Evolutionary conservation across 1,140 invertebrate genomes (phyloP), one percentile per base, ranked within the genome.

Genomic region (Gryllus bimaculatus): DNA sequence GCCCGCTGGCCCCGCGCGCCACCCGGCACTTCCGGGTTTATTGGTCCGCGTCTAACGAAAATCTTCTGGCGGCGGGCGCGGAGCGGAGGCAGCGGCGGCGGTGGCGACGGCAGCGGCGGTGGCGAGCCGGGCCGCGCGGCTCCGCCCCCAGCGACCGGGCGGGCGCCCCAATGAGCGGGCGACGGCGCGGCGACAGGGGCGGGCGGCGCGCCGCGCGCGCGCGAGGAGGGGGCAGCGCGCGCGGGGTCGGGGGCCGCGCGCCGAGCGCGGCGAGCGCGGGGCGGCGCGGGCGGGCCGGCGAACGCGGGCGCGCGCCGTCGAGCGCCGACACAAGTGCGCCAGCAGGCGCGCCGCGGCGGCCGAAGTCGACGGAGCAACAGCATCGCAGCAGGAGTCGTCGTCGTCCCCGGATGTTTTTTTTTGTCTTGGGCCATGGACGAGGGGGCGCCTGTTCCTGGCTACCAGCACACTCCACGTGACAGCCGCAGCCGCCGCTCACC

Each of bases 381-480:
- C 54, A 66, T 1, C 48, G 26, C 20, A 47, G 73, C 47, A 47
- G 8, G 74, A 47, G 21, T 15, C 47, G 78, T 48, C 48, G 48
- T 21, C 78, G 78, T 18, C 13, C 73, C 78, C n/a, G n/a, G 79
- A 83, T 83, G 82, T n/a, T n/a, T n/a, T n/a, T n/a, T n/a, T n/a
- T n/a, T 83, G 82, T 82, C 48, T 83, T n/a, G n/a, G 66, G 82
- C 81, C 48, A 83, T 83, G 82, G 81, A 83, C 79, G 82, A 83
- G 66, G 74, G 76, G 66, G 80, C 82, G 80, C 80, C 80, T 82
- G 78, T 76, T 82, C 54, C 79, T 83, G 74, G 82, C 80, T 83
- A 82, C 80, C 82, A n/a, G 80, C 54, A 77, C 74, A n/a, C 73
- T 80, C 3, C 76, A 74, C 78, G n/a, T n/a, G n/a, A n/a, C n/a